Percentiles rank a stretch among this genome's conserved stretches.
Evolutionary conservation across 2,797 vertebrate genomes (phyloP).

Genomic region (Takifugu rubripes): DNA sequence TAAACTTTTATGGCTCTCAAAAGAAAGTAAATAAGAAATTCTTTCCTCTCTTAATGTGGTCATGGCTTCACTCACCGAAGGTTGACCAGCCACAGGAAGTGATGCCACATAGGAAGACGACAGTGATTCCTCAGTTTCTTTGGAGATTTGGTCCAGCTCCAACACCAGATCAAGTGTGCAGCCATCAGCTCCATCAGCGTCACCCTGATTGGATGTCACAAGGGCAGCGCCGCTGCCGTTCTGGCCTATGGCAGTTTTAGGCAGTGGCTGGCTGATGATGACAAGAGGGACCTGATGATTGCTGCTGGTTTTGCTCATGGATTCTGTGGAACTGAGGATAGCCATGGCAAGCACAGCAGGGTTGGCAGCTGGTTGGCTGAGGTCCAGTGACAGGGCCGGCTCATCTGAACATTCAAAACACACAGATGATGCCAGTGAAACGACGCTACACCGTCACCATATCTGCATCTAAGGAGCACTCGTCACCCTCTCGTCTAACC

Average conservation of each 20-base stretch:
- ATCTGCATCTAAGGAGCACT: neutral
- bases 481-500: slow-evolving; percentile 17
- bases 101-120: slow-evolving; percentile 5
- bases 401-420: slow-evolving; percentile 16
- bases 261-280: slow-evolving; percentile 32
- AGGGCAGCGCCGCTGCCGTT: neutral
- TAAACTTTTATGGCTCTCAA: too few species aligned
- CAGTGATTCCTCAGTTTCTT: slow-evolving; percentile 1
- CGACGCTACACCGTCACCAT: neutral
- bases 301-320: neutral
- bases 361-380: slow-evolving; percentile 22
- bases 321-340: slow-evolving; percentile 25
- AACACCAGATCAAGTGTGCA: slow-evolving; percentile 1
- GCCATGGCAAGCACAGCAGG: slow-evolving; percentile 29
- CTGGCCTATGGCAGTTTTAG: slow-evolving; percentile 4
- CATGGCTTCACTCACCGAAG: neutral
- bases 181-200: neutral
- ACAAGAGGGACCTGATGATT: slow-evolving; percentile 26
- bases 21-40: slow-evolving; percentile 14
- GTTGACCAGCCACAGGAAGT: slow-evolving; percentile 22
- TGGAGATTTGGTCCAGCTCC: slow-evolving; percentile 6
- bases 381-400: slow-evolving; percentile 8
- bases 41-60: neutral
- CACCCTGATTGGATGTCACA: neutral
- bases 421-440: too few species aligned